phyloP scores from a whole-genome alignment of 2,797 vertebrate species.

The Acipenser ruthenus region DNA sequence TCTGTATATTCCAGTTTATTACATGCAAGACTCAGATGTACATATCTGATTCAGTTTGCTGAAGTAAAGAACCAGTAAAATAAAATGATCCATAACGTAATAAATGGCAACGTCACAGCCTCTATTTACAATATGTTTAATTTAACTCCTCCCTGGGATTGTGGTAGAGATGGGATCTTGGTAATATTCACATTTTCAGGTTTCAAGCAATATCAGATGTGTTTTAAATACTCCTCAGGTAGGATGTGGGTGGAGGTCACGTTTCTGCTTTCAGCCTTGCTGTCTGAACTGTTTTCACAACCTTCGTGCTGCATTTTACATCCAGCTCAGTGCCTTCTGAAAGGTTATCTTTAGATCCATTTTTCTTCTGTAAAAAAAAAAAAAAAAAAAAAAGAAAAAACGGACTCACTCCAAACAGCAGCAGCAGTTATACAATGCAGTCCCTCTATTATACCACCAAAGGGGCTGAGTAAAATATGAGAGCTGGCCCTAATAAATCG shows the following conservation, averaged over 20 bases:
- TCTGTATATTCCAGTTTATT: background rate
- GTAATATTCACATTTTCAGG: slow-evolving; percentile 3
- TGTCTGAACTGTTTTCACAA: slow-evolving; percentile 58
- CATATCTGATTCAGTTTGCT: background rate
- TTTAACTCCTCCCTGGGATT: background rate
- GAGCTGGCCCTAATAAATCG: too few relatives aligned
- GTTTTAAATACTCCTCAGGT: slow-evolving; percentile 6
- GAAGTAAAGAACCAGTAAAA: background rate
- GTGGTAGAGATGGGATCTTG: background rate
- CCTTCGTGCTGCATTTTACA: slow-evolving; percentile 56
- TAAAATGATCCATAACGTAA: background rate
- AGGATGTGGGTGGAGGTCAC: slow-evolving; percentile 33
- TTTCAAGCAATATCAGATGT: slow-evolving; percentile 2
- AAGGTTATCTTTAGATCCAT: slow-evolving; percentile 69
- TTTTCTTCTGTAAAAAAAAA: slow-evolving; percentile 50
- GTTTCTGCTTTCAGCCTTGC: slow-evolving; percentile 53
- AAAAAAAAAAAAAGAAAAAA: slow-evolving; percentile 9
- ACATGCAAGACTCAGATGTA: slow-evolving; percentile 6
- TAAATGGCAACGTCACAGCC: background rate
- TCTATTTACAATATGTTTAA: background rate
- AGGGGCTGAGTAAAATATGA: too few relatives aligned
- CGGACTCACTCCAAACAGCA: background rate
- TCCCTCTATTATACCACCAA: too few relatives aligned
- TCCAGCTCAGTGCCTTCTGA: slow-evolving; percentile 49
- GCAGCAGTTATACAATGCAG: too few relatives aligned